A percentile compares a stretch with the other conserved stretches of the same genome.
Conservation (phyloP, 1,140 invertebrate genomes). For the Acarapis woodi region DNA sequence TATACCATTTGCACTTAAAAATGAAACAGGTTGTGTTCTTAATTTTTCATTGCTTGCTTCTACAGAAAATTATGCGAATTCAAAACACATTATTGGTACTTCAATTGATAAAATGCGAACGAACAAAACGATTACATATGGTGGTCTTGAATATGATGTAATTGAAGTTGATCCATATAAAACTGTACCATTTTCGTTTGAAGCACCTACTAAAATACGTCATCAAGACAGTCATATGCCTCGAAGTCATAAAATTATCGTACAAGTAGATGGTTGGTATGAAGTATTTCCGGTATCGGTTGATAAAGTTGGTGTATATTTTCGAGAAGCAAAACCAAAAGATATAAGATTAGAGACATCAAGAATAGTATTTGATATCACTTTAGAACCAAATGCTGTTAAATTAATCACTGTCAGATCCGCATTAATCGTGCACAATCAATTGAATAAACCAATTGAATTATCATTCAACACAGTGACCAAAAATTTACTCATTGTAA, state of each 20-base stretch:
- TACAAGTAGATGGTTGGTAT: slow-evolving; percentile 66
- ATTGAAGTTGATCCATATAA: slow-evolving; percentile 32
- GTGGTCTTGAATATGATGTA: no score
- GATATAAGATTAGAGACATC: slow-evolving; percentile 20
- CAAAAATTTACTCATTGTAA: slow-evolving; percentile 13
- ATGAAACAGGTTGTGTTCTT: slow-evolving; percentile 52
- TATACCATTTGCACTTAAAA: slow-evolving; percentile 63
- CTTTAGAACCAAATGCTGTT: slow-evolving; percentile 61
- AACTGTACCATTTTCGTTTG: slow-evolving; percentile 49
- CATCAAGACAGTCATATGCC: slow-evolving; percentile 49
- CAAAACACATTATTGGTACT: slow-evolving; percentile 26
- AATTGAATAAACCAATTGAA: slow-evolving; percentile 29
- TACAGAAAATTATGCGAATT: background rate
- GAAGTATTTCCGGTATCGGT: slow-evolving; percentile 59
- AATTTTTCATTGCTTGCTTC: slow-evolving; percentile 30
- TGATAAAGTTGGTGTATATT: slow-evolving; percentile 78
- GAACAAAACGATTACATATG: no score
- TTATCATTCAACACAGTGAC: slow-evolving; percentile 27
- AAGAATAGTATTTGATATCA: slow-evolving; percentile 54
- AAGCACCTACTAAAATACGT: slow-evolving; percentile 31
- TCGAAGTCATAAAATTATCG: slow-evolving; percentile 46
- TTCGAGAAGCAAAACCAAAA: slow-evolving; percentile 32
- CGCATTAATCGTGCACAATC: slow-evolving; percentile 48
- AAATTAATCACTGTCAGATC: slow-evolving; percentile 87
- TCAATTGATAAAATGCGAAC: slow-evolving; percentile 9